Evolutionary conservation across 2,113 vertebrate genomes (phyloP), one percentile per base, ranked within the genome.

Genomic region (Paralichthys olivaceus): DNA sequence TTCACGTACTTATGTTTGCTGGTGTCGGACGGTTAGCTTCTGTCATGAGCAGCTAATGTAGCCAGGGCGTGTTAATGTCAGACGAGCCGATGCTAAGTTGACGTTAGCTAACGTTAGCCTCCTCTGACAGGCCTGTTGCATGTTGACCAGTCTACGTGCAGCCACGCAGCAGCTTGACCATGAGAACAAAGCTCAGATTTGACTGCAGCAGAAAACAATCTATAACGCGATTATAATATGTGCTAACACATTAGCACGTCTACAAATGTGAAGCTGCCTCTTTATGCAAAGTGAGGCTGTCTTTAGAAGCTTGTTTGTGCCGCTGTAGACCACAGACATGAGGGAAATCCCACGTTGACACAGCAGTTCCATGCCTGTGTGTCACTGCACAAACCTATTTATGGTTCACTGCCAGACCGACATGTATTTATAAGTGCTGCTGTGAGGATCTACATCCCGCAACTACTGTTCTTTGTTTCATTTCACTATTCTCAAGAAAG

Each of bases 51-150:
- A 4, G 9, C 8, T 29, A 5, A 13, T 2, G 19, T 7, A 51
- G 8, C 7, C n/a, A 22, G 28, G 74, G 34, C 51, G 49, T 77
- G 59, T 67, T 67, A 3, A 15, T 59, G 43, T 25, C 32, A 6
- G 22, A 4, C 20, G 23, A 60, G 40, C 63, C 19, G n/a, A 26
- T 55, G 62, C 67, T 71, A 64, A 63, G 83, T 65, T 78, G 79
- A 53, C 49, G 20, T n/a, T 72, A 83, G 87, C 87, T 80, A 57
- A 45, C 45, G 83, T 47, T 87, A 90, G 87, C 87, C 71, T 12
- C 61, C 65, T 34, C 51, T 88, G 84, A 77, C 86, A 78, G 91
- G 90, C 92, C 90, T 88, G 83, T 89, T 90, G 88, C 87, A 85
- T 84, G 84, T 83, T 87, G 81, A 76, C 64, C 63, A 84, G 79